Conservation (phyloP, 2,888 invertebrate genomes). For the Muschampia plurimacula region DNA sequence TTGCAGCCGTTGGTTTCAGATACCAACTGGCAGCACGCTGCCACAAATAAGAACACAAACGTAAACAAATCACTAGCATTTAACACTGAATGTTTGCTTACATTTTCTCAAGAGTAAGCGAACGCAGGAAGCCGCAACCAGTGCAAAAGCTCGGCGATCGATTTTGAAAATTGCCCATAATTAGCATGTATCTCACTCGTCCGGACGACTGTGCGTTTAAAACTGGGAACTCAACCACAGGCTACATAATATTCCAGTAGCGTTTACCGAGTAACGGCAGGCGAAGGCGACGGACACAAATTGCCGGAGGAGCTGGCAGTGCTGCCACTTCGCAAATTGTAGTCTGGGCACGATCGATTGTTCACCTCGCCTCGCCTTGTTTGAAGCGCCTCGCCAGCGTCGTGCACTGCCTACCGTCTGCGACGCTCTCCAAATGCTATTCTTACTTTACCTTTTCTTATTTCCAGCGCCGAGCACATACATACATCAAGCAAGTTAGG, state of each 20-base stretch:
- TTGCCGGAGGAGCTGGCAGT: slow-evolving; percentile 78
- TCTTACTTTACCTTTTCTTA: background rate
- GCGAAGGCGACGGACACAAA: slow-evolving; percentile 80
- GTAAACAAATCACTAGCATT: slow-evolving; percentile 40
- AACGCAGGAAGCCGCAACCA: slow-evolving; percentile 79
- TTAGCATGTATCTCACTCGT: slow-evolving; percentile 82
- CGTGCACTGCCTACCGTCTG: slow-evolving; percentile 20
- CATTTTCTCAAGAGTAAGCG: slow-evolving; percentile 61
- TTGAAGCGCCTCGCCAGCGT: slow-evolving; percentile 31
- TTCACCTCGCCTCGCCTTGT: slow-evolving; percentile 50
- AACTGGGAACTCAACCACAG: slow-evolving; percentile 78
- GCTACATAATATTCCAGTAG: slow-evolving; percentile 82
- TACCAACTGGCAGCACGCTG: slow-evolving; percentile 16
- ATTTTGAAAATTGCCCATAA: slow-evolving; percentile 85
- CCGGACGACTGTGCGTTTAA: slow-evolving; percentile 77
- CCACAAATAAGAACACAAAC: slow-evolving; percentile 41
- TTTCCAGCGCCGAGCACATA: background rate
- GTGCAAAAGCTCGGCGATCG: slow-evolving; percentile 80
- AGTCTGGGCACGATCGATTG: slow-evolving; percentile 70
- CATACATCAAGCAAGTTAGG: background rate
- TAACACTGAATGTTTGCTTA: slow-evolving; percentile 59
- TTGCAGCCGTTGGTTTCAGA: background rate
- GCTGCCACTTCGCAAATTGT: slow-evolving; percentile 79
- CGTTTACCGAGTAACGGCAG: slow-evolving; percentile 82
- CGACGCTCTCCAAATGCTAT: slow-evolving; percentile 32